Percentiles rank a stretch among this genome's conserved stretches.
phyloP scores from a whole-genome alignment of 2,888 invertebrate species.

The Noctua comes region DNA sequence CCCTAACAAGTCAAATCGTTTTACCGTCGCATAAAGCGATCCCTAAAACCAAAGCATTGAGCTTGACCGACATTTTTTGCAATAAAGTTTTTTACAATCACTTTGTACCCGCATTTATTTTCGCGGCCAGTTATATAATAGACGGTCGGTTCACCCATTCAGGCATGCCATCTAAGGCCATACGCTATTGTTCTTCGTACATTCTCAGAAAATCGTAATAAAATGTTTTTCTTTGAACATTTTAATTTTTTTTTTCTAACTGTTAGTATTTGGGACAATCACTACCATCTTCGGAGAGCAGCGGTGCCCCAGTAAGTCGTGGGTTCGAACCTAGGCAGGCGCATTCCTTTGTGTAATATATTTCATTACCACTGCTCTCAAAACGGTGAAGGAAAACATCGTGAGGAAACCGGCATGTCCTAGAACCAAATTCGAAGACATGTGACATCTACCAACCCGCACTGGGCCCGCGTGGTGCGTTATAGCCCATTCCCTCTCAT shows the following conservation, averaged over 20 bases:
- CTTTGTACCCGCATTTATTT: conserved; percentile 59
- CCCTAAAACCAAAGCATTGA: conserved; percentile 58
- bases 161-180: conserved; percentile 52
- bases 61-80: conserved; percentile 65
- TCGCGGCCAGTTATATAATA: conserved; percentile 71
- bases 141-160: conserved; percentile 53
- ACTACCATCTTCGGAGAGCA: background rate
- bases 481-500: background rate
- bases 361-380: no score
- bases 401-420: no score
- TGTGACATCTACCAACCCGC: no score
- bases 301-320: no score
- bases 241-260: background rate
- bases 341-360: no score
- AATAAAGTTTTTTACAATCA: conserved; percentile 61
- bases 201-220: conserved; percentile 49
- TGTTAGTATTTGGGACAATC: background rate
- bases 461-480: no score
- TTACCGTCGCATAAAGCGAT: conserved; percentile 14
- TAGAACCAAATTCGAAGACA: no score
- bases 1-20: conserved; percentile 9
- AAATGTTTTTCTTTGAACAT: conserved; percentile 4
- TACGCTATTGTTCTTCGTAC: conserved; percentile 48
- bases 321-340: no score
- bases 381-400: no score